Conservation (phyloP, 2,888 invertebrate genomes). For the Pyrgus malvae region DNA sequence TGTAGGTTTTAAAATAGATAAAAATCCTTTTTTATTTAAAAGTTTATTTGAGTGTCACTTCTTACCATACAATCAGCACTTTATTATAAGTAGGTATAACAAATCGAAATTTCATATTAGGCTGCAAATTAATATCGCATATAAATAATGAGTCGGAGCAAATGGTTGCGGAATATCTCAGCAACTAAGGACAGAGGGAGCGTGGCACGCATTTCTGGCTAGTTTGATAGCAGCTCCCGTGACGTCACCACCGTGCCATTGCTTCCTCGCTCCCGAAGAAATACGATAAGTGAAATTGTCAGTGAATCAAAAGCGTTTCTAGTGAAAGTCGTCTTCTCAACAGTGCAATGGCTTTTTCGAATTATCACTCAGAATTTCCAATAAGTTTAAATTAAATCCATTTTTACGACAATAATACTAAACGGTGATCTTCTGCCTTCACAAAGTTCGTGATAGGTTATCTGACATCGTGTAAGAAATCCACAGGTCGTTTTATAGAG, state of each 20-base stretch:
- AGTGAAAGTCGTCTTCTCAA: background rate
- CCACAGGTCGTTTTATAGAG: constrained; percentile 67
- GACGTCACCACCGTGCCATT: constrained; percentile 66
- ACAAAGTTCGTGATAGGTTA: constrained; percentile 25
- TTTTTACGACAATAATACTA: constrained; percentile 11
- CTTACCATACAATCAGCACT: too few species aligned
- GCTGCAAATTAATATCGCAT: background rate
- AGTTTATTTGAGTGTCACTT: too few species aligned
- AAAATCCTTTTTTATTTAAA: too few species aligned
- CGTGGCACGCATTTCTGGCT: constrained; percentile 76
- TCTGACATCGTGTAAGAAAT: constrained; percentile 40
- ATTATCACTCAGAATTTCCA: background rate
- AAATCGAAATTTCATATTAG: background rate
- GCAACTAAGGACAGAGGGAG: constrained; percentile 66
- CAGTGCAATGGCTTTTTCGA: background rate
- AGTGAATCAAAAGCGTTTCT: constrained; percentile 12
- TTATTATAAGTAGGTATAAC: too few species aligned
- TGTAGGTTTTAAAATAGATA: too few species aligned
- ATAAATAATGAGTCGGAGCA: constrained; percentile 27
- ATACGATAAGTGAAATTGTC: constrained; percentile 45
- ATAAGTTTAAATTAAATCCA: constrained; percentile 4
- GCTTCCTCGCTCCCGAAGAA: constrained; percentile 49
- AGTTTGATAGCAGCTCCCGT: constrained; percentile 77
- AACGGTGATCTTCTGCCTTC: constrained; percentile 14
- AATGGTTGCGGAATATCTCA: constrained; percentile 66